Conservation (phyloP, 2,113 vertebrate species). For the Proteles cristata region DNA sequence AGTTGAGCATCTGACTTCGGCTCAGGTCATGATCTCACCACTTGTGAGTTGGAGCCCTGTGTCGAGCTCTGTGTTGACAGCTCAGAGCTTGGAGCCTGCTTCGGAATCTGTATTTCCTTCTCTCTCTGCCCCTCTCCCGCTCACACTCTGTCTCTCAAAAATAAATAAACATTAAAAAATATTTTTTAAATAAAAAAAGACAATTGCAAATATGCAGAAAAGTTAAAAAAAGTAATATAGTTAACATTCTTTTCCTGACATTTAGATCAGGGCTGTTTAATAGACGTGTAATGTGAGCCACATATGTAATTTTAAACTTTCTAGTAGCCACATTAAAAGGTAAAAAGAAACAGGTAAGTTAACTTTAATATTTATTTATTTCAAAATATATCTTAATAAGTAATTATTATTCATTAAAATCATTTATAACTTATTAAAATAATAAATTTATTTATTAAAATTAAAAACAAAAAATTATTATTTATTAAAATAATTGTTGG, state of each 20-base stretch:
- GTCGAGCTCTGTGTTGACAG: no score
- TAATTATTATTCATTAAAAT: background rate
- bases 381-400: background rate
- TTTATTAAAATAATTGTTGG: background rate
- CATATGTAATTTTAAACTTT: background rate
- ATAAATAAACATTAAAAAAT: no score
- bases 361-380: conserved; percentile 25
- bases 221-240: background rate
- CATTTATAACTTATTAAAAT: no score
- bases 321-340: background rate
- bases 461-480: no score
- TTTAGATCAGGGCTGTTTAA: background rate
- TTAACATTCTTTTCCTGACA: background rate
- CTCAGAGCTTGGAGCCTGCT: no score
- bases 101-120: no score
- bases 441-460: no score
- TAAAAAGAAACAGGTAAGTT: background rate
- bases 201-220: background rate
- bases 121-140: no score
- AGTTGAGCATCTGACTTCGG: no score
- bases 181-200: background rate
- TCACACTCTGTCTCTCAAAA: no score
- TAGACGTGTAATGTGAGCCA: background rate
- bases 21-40: no score
- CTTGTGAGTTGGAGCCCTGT: no score